These are phyloP conservation scores for Tachysurus vachellii DNA, from an alignment of 2,113 vertebrate species.

Conservation along the genomic window DNA sequence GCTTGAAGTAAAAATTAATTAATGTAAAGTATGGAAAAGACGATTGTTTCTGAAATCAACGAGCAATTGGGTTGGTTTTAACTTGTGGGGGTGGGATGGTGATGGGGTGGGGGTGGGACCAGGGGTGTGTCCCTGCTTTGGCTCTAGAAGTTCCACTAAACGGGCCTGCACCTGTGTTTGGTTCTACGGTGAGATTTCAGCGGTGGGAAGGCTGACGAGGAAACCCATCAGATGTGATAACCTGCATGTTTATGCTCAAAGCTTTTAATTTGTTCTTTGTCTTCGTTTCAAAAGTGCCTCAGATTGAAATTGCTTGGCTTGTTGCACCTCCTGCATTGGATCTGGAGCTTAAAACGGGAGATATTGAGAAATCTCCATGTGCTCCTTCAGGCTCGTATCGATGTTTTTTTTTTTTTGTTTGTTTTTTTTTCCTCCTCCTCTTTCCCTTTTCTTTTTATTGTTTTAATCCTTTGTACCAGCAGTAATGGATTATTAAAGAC, in stretches of 20 bases:
- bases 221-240: conserved; percentile 57
- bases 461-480: conserved; percentile 60
- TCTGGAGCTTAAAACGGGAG: conserved; percentile 57
- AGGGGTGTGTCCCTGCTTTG: conserved; percentile 29
- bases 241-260: conserved; percentile 58
- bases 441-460: conserved; percentile 48
- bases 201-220: background rate
- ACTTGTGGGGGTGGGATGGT: background rate
- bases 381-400: conserved; percentile 44
- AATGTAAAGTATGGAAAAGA: conserved; percentile 26
- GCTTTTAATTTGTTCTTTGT: conserved; percentile 57
- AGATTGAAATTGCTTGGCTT: conserved; percentile 70
- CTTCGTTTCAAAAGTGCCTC: conserved; percentile 77
- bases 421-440: conserved; percentile 39
- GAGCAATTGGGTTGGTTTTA: conserved; percentile 40
- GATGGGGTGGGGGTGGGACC: background rate
- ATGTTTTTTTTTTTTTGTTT: conserved; percentile 30
- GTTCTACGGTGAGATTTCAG: conserved; percentile 19
- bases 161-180: conserved; percentile 9
- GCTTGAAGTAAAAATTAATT: conserved; percentile 45
- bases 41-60: background rate
- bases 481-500: conserved; percentile 58
- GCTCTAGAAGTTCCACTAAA: conserved; percentile 8
- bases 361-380: conserved; percentile 52
- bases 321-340: conserved; percentile 67